A percentile compares a stretch with the other conserved stretches of the same genome.
These are phyloP conservation scores for Sarcoramphus papa DNA, from an alignment of 2,797 vertebrate species.

Conservation along the genomic window DNA sequence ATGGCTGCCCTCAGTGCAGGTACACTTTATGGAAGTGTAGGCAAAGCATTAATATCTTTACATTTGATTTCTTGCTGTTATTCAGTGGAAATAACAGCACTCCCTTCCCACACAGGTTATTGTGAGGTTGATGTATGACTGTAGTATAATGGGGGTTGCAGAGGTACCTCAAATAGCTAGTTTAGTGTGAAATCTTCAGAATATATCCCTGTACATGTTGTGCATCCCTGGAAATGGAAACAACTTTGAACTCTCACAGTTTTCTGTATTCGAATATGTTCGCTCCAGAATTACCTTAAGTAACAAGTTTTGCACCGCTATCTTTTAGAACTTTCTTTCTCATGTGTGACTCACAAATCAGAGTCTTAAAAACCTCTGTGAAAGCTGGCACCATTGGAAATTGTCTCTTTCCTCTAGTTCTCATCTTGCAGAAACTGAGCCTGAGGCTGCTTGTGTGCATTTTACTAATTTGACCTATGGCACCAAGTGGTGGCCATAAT, in stretches of 20 bases:
- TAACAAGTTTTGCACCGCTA: accelerated
- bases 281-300: not conserved
- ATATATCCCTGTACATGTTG: not conserved
- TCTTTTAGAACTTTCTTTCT: not conserved
- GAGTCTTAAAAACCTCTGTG: not conserved
- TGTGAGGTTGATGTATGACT: not conserved
- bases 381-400: not conserved
- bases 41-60: not conserved
- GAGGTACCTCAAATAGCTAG: not conserved
- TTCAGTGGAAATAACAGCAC: not conserved
- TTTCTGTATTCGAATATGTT: not conserved
- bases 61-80: not conserved
- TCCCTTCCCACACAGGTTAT: not conserved
- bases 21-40: not conserved
- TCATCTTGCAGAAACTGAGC: not conserved
- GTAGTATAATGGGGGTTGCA: not conserved
- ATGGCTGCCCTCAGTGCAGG: not conserved
- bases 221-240: not conserved
- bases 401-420: not conserved
- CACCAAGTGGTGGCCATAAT: not conserved
- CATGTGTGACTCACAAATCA: not conserved
- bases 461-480: not conserved
- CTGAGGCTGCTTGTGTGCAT: not conserved
- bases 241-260: not conserved
- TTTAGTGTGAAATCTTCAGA: not conserved